These are phyloP conservation scores for Eucera pruinosa DNA, from an alignment of 2,888 invertebrate genomes.

Conservation along the genomic window DNA sequence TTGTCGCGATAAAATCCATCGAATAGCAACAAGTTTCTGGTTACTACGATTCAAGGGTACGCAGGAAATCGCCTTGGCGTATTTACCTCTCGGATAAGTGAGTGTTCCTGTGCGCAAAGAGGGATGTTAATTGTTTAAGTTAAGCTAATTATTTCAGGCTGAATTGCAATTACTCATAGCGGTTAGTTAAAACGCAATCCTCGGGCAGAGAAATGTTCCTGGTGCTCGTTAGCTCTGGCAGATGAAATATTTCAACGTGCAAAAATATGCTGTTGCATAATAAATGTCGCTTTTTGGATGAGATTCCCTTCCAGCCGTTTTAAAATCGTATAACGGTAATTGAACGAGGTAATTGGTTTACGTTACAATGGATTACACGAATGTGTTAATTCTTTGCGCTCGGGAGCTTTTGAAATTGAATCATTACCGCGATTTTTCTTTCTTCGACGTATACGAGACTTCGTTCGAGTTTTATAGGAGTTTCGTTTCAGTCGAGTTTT, in stretches of 20 bases:
- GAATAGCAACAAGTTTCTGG: slow-evolving; percentile 60
- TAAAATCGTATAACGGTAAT: too few species aligned
- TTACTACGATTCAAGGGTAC: slow-evolving; percentile 44
- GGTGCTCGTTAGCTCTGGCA: slow-evolving; percentile 40
- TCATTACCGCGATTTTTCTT: too few species aligned
- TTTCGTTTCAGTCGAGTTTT: too few species aligned
- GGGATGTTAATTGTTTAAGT: slow-evolving; percentile 19
- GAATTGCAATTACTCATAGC: slow-evolving; percentile 62
- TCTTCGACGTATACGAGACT: too few species aligned
- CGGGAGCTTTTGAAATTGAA: too few species aligned
- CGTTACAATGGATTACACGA: too few species aligned
- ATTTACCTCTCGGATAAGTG: slow-evolving; percentile 51
- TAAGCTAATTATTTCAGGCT: slow-evolving; percentile 62
- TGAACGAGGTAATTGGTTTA: too few species aligned
- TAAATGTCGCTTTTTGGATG: too few species aligned
- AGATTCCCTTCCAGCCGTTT: too few species aligned
- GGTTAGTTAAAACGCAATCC: slow-evolving; percentile 40
- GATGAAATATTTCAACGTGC: slow-evolving; percentile 49
- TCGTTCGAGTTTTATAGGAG: too few species aligned
- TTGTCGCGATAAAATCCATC: slow-evolving; percentile 56
- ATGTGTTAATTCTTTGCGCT: too few species aligned
- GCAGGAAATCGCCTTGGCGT: slow-evolving; percentile 14
- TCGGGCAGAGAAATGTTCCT: slow-evolving; percentile 7
- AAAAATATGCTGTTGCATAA: too few species aligned
- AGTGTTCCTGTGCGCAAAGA: slow-evolving; percentile 46